Evolutionary conservation across 2,113 vertebrate genomes (phyloP).

Genomic region (Chamaetylas fuelleborni): DNA sequence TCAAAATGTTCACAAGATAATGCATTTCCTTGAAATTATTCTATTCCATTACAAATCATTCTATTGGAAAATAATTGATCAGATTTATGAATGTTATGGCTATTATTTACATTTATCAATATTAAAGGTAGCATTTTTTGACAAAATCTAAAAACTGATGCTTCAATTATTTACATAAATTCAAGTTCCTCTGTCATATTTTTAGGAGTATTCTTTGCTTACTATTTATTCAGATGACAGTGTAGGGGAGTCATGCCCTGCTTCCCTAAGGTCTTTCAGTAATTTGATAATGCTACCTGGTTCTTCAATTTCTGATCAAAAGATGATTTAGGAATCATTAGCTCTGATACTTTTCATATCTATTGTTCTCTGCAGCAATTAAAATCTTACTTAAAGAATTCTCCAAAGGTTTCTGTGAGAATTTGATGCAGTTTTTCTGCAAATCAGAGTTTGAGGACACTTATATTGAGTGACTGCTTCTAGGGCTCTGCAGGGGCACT

Average conservation of each 20-base stretch:
- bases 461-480: fast-evolving
- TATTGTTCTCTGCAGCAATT: neutral
- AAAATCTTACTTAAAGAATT: neutral
- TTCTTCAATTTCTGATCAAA: neutral
- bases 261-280: neutral
- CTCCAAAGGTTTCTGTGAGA: neutral
- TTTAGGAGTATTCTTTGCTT: neutral
- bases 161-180: neutral
- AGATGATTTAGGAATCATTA: neutral
- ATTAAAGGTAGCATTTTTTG: neutral
- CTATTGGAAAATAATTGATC: neutral
- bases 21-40: neutral
- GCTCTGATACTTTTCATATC: neutral
- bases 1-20: neutral
- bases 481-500: neutral
- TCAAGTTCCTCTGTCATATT: neutral
- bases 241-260: fast-evolving
- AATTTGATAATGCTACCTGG: neutral
- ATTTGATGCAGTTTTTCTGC: neutral
- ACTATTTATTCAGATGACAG: neutral
- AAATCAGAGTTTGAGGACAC: neutral
- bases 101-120: neutral
- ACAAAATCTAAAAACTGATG: neutral
- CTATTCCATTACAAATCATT: neutral
- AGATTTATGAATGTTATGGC: neutral